Conservation (phyloP, 2,797 vertebrate genomes). For the Scyliorhinus canicula region DNA sequence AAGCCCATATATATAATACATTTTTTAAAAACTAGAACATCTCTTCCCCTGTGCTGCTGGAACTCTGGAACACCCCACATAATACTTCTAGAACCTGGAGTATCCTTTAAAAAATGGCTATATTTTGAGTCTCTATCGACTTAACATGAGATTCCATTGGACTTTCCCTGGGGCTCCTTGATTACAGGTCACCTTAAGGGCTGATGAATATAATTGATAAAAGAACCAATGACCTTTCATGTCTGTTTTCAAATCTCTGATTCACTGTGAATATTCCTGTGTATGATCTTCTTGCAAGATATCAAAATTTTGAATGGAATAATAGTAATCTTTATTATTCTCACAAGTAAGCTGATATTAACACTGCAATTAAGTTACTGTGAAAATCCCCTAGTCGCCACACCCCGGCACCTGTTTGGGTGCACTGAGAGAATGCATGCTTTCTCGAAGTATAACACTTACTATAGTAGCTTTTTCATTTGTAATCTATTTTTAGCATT, state of each 20-base stretch:
- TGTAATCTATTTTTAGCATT: background rate
- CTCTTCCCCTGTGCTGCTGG: too few relatives aligned
- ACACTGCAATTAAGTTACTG: too few relatives aligned
- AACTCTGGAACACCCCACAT: background rate
- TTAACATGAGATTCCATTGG: background rate
- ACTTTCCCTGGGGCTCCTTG: background rate
- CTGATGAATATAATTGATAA: background rate
- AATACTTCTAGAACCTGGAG: background rate
- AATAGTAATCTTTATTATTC: too few relatives aligned
- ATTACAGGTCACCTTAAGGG: background rate
- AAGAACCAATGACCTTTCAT: background rate
- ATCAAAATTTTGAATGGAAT: constrained; percentile 18
- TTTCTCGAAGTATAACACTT: background rate
- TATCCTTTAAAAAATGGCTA: background rate
- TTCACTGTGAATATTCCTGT: background rate
- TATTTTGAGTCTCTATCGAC: background rate
- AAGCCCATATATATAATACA: too few relatives aligned
- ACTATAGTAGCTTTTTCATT: background rate
- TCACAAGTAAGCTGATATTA: too few relatives aligned
- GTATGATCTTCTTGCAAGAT: background rate
- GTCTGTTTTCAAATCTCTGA: background rate
- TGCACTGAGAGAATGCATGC: background rate
- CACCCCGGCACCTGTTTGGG: too few relatives aligned
- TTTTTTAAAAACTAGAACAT: background rate
- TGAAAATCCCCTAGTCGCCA: too few relatives aligned